phyloP scores from a whole-genome alignment of 2,797 vertebrate species.

The Centropyge bicolor region DNA sequence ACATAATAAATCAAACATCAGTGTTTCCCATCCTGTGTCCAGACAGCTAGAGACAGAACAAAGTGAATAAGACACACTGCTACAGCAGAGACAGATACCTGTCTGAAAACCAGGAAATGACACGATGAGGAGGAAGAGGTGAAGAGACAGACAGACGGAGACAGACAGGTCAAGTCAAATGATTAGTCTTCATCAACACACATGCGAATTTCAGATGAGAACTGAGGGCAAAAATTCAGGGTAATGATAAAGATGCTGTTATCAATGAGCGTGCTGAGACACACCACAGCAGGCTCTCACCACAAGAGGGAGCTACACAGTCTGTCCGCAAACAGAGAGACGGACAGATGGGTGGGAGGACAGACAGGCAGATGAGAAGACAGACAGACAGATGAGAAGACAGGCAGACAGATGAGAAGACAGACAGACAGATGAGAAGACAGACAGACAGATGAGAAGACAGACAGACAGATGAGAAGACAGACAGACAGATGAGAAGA shows the following conservation, averaged over 20 bases:
- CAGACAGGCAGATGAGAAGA: no score
- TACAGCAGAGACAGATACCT: constrained; percentile 41
- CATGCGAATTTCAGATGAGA: constrained; percentile 33
- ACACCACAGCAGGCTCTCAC: background rate
- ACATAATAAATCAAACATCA: constrained; percentile 4
- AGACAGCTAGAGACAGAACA: constrained; percentile 32
- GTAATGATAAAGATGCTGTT: constrained; percentile 15
- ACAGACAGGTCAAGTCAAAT: constrained; percentile 42
- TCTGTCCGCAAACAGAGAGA: constrained; percentile 2
- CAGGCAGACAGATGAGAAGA: no score
- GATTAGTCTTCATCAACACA: constrained; percentile 31
- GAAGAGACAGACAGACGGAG: constrained; percentile 41
- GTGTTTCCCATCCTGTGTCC: constrained; percentile 48
- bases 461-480: background rate
- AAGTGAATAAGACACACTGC: constrained; percentile 8
- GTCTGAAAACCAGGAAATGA: constrained; percentile 50
- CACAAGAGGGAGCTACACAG: constrained; percentile 7
- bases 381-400: no score
- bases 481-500: background rate
- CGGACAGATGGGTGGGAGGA: background rate
- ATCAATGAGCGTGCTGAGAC: constrained; percentile 5
- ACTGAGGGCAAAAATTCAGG: background rate
- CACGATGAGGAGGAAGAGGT: constrained; percentile 24
- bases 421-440: no score
- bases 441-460: background rate